phyloP scores from a whole-genome alignment of 2,797 vertebrate genomes.

The Esox lucius region DNA sequence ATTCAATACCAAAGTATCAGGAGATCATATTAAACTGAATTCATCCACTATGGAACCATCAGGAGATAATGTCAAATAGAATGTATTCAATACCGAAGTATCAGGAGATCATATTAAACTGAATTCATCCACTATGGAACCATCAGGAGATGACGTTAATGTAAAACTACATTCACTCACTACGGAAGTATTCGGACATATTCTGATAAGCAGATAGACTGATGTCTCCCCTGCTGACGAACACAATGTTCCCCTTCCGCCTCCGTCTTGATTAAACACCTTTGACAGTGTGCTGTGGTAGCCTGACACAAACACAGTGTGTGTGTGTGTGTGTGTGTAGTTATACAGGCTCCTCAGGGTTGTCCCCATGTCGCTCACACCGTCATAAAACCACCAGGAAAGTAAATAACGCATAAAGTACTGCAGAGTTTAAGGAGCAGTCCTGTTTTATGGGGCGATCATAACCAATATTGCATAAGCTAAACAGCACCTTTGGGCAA shows the following conservation, averaged over 20 bases:
- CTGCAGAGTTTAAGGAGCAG: conserved; percentile 67
- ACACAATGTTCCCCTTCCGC: not conserved
- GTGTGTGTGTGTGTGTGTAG: no score
- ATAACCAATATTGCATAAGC: conserved; percentile 77
- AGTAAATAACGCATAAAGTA: conserved; percentile 75
- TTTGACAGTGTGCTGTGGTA: not conserved
- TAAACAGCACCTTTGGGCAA: conserved; percentile 62
- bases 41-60: no score
- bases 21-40: no score
- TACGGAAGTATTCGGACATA: not conserved
- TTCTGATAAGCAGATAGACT: not conserved
- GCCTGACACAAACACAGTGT: no score
- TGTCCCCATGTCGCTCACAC: not conserved
- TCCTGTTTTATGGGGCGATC: conserved; percentile 60
- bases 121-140: no score
- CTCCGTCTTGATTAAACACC: not conserved
- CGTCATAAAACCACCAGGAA: conserved; percentile 18
- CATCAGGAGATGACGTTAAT: no score
- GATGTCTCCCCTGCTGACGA: not conserved
- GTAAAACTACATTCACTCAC: not conserved
- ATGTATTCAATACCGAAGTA: no score
- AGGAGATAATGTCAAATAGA: no score
- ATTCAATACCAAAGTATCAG: no score
- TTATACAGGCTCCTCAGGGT: no score
- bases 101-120: no score